These are phyloP conservation scores for Piezodorus guildinii DNA, from an alignment of 1,140 invertebrate species.

Conservation along the genomic window DNA sequence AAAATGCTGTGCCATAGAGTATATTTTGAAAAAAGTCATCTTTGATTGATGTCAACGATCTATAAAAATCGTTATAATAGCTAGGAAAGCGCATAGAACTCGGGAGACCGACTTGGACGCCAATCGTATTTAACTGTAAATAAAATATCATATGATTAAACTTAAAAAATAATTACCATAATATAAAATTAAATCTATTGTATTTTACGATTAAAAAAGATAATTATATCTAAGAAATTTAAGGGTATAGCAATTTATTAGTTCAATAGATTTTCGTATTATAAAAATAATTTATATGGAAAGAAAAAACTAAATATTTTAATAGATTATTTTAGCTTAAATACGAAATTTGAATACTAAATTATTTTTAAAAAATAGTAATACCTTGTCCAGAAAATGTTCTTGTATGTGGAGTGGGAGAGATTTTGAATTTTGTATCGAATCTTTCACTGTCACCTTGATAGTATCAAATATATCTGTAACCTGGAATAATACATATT, in stretches of 20 bases:
- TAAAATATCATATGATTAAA: slow-evolving; percentile 22
- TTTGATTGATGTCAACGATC: slow-evolving; percentile 36
- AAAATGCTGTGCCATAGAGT: slow-evolving; percentile 35
- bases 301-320: no score
- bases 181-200: no score
- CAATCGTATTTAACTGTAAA: slow-evolving; percentile 37
- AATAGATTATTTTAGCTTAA: no score
- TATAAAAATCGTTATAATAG: slow-evolving; percentile 39
- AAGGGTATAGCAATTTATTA: no score
- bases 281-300: no score
- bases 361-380: neutral
- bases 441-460: slow-evolving; percentile 28
- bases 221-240: no score
- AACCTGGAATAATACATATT: slow-evolving; percentile 28
- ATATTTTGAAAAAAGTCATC: slow-evolving; percentile 41
- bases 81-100: slow-evolving; percentile 33
- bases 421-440: slow-evolving; percentile 27
- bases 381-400: slow-evolving; percentile 36
- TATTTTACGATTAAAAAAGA: no score
- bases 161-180: no score
- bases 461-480: slow-evolving; percentile 34
- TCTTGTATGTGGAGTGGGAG: slow-evolving; percentile 32
- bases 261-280: no score
- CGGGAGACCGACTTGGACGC: slow-evolving; percentile 42
- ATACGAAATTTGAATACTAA: no score